Evolutionary conservation across 1,140 invertebrate genomes (phyloP).

Genomic region (Procambarus virginalis): DNA sequence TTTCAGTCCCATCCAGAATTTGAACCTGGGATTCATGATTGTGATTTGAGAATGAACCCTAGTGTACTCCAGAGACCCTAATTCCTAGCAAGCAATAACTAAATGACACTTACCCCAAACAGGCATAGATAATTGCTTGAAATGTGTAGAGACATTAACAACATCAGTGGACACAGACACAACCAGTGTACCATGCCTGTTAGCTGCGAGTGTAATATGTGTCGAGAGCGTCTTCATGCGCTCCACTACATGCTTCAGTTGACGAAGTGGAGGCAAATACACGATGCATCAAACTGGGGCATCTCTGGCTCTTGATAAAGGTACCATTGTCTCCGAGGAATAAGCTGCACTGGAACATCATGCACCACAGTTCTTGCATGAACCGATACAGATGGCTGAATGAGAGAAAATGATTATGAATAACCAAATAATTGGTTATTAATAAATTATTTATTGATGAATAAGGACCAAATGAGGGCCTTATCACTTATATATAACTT

Average conservation of each 20-base stretch:
- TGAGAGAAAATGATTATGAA: background rate
- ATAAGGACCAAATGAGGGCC: too few relatives aligned
- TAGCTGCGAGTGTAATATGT: constrained; percentile 81
- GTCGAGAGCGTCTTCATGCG: constrained; percentile 85
- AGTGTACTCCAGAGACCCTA: too few relatives aligned
- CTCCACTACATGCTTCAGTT: constrained; percentile 85
- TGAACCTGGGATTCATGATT: too few relatives aligned
- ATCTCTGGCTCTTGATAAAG: constrained; percentile 84
- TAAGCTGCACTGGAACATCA: constrained; percentile 87
- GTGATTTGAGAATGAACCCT: too few relatives aligned
- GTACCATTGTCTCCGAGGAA: constrained; percentile 84
- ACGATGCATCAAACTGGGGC: constrained; percentile 85
- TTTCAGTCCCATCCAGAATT: too few relatives aligned
- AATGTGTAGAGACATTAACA: constrained; percentile 85
- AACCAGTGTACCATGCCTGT: constrained; percentile 81
- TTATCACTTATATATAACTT: too few relatives aligned
- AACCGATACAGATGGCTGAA: constrained; percentile 74
- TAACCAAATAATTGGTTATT: too few relatives aligned
- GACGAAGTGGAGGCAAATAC: constrained; percentile 83
- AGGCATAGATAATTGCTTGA: constrained; percentile 77
- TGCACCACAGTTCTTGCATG: constrained; percentile 80
- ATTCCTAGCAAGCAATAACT: too few relatives aligned
- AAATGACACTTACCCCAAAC: constrained; percentile 41
- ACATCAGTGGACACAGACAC: constrained; percentile 84
- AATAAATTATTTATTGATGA: too few relatives aligned